Base-by-base conservation (phyloP, 1,140 invertebrate genomes). In the Lasioglossum baleicum region DNA sequence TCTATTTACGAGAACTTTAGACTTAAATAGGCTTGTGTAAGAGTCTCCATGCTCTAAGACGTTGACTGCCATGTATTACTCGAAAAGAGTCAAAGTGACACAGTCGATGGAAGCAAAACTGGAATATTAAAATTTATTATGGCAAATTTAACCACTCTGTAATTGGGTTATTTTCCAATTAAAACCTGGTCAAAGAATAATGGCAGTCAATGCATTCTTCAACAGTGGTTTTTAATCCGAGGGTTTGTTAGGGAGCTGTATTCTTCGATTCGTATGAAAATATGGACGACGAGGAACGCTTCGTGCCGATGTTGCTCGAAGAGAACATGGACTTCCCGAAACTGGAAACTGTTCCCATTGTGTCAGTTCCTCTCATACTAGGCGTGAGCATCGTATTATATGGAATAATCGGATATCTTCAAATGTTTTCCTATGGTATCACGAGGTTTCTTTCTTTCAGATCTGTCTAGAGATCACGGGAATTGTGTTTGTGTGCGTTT, bases 391-490 rank as follows among this genome's bases (percentile, higher is more conserved):
- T 81, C n/a, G 17, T 60, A 7, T 77, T 75, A 7, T 7, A 17
- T 51, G 7, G 22, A 35, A 10, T 0, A 5, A 10, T n/a, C 42
- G 0, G 8, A 42, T 1, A 48, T 2, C 10, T 48, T 48, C 8
- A n/a, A 7, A 22, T 17, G 51, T 22, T 17, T 35, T 42, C 22
- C 11, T 11, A 13, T 40, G 42, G n/a, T 15, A 58, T 13, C 26
- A 10, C 68, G 20, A 11, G 17, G 1, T 66, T 22, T 31, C 84
- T 78, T n/a, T 74, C 56, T 93, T 94, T 48, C 93, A 95, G 83
- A 90, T 94, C 15, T 90, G 85, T 10, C 93, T 96, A 74, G 94
- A 95, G 83, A 93, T 95, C 69, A 88, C 92, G 70, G 95, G 95
- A 31, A 94, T 96, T 65, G 87, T 94, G 48, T 93, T 95, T 84